phyloP scores from a whole-genome alignment of 2,888 invertebrate genomes.

The Heteropelma amictum region DNA sequence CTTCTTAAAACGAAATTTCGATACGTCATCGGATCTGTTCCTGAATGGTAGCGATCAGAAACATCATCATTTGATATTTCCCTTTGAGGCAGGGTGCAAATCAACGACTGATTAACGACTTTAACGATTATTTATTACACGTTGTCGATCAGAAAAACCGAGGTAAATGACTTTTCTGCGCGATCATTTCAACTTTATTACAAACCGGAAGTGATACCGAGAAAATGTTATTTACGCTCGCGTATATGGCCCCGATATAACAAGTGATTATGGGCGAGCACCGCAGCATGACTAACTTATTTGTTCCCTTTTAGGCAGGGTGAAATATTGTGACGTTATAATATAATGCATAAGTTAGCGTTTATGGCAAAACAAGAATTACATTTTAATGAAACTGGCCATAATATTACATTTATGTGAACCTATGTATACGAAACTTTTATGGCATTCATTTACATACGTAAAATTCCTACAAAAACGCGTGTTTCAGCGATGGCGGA shows the following conservation, averaged over 20 bases:
- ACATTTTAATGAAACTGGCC: constrained; percentile 63
- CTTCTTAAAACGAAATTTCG: constrained; percentile 7
- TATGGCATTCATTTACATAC: not conserved
- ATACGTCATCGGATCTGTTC: constrained; percentile 18
- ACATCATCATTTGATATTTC: constrained; percentile 64
- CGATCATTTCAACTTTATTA: not conserved
- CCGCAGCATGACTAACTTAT: constrained; percentile 71
- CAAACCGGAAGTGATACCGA: not conserved
- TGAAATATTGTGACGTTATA: constrained; percentile 61
- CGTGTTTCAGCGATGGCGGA: not conserved
- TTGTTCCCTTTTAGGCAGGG: constrained; percentile 71
- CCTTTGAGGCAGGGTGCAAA: constrained; percentile 73
- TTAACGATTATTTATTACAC: constrained; percentile 67
- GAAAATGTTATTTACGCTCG: constrained; percentile 42
- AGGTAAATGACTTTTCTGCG: constrained; percentile 18
- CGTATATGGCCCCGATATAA: constrained; percentile 63
- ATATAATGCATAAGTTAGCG: constrained; percentile 51
- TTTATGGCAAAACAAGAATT: constrained; percentile 16
- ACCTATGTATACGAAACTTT: no score
- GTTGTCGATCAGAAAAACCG: constrained; percentile 54
- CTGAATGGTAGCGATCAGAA: constrained; percentile 57
- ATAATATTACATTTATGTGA: no score
- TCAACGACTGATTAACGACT: constrained; percentile 63
- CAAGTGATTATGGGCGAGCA: constrained; percentile 67
- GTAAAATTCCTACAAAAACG: not conserved